Evolutionary conservation across 2,888 invertebrate species (phyloP), one percentile per base, ranked within the genome.

Genomic region (Zygaena filipendulae): DNA sequence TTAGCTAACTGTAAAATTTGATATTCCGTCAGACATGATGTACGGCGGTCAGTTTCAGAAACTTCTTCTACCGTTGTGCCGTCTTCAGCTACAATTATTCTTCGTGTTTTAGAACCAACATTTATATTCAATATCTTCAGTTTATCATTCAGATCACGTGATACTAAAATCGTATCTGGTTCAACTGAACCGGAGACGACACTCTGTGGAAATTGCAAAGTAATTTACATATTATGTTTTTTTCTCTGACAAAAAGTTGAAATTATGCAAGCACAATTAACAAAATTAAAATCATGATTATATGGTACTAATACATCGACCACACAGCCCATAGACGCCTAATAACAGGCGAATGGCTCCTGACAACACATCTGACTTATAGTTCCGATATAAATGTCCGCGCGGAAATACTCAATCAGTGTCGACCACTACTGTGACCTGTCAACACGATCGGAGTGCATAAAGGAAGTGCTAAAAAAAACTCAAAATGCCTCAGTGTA

Each of bases 151-250:
- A 59, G 66, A 2, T 64, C 67, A 25, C 86, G 79, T 5, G 66
- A 59, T 3, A 92, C 52, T 8, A 81, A 70, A 31, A 90, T 79
- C 0, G 87, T 87, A 50, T 93, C 92, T 0, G 93, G 92, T 45
- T 92, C 91, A 2, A 87, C 82, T 23, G 81, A 62, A 0, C 88
- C 92, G 1, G 91, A 90, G 1, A 93, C 93, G 3, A 94, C 90
- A 35, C 86, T 87, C 90, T 91, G 58, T 7, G 7, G 7, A 27
- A 62, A 52, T 30, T 34, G 33, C 11, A 33, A 30, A 31, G 8
- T 5, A 11, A 23, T 22, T 33, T 28, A 23, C 27, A 18, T n/a
- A 29, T 18, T 11, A n/a, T n/a, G n/a, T n/a, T n/a, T n/a, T n/a
- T n/a, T n/a, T n/a, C n/a, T n/a, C n/a, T 12, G 3, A n/a, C 12